A percentile compares a stretch with the other conserved stretches of the same genome.
Evolutionary conservation across 2,113 vertebrate species (phyloP).

Genomic region (Xenopus laevis): DNA sequence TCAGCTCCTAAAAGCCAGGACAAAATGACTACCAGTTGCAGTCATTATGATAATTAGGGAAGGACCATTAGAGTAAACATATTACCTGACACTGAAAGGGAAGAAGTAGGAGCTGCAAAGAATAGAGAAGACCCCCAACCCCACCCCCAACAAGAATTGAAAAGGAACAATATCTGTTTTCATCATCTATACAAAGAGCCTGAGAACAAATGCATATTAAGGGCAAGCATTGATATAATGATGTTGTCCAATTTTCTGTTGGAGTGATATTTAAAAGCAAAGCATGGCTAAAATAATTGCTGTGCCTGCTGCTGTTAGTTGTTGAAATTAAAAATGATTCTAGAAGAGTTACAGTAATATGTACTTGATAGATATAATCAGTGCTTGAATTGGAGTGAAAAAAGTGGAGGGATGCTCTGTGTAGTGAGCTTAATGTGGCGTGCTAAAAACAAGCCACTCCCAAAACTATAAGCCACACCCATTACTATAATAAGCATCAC

Average conservation of each 20-base stretch:
- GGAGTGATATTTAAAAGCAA: neutral
- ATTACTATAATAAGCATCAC: too few relatives aligned
- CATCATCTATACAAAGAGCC: neutral
- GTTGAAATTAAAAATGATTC: too few relatives aligned
- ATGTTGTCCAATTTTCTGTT: neutral
- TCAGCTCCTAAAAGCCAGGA: conserved; percentile 10
- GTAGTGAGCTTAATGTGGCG: too few relatives aligned
- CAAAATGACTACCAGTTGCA: conserved; percentile 17
- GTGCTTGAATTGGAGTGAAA: too few relatives aligned
- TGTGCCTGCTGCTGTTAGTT: too few relatives aligned
- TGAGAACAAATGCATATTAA: neutral
- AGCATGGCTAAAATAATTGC: too few relatives aligned
- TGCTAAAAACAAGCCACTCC: too few relatives aligned
- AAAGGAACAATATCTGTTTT: neutral
- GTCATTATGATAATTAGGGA: conserved; percentile 21
- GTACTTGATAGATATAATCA: too few relatives aligned
- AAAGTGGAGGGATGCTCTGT: too few relatives aligned
- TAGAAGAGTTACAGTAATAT: too few relatives aligned
- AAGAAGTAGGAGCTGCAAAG: neutral
- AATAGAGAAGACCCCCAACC: neutral
- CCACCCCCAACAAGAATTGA: neutral
- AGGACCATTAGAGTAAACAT: conserved; percentile 22
- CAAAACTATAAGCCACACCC: too few relatives aligned
- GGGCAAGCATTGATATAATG: neutral
- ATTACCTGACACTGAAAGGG: conserved; percentile 14